Percentiles rank a stretch among this genome's conserved stretches.
Conservation (phyloP, 2,888 invertebrate species). For the Pterostichus niger region DNA sequence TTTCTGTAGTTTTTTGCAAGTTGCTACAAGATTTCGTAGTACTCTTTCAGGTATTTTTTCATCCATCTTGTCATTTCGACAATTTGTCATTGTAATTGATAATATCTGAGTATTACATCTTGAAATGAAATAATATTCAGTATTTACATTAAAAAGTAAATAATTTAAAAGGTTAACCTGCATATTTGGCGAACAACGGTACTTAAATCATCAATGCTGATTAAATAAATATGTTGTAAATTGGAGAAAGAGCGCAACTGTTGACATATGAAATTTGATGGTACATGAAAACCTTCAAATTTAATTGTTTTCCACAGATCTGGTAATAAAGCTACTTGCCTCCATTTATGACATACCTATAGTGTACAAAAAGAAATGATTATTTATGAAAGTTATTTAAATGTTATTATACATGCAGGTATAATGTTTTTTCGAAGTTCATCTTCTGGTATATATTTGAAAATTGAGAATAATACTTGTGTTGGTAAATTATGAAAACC, state of each 20-base stretch:
- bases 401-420: slow-evolving; percentile 67
- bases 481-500: slow-evolving; percentile 70
- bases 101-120: slow-evolving; percentile 57
- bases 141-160: slow-evolving; percentile 20
- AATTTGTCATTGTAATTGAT: slow-evolving; percentile 49
- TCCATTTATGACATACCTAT: slow-evolving; percentile 72
- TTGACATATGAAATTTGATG: slow-evolving; percentile 69
- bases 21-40: slow-evolving; percentile 68
- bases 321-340: slow-evolving; percentile 69
- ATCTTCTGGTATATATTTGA: slow-evolving; percentile 68
- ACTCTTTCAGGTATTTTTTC: slow-evolving; percentile 67
- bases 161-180: slow-evolving; percentile 65
- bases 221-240: slow-evolving; percentile 68
- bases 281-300: slow-evolving; percentile 68
- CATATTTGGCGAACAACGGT: slow-evolving; percentile 70
- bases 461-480: slow-evolving; percentile 69
- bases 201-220: slow-evolving; percentile 69
- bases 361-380: neutral
- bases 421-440: slow-evolving; percentile 69
- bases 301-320: slow-evolving; percentile 69
- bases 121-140: neutral
- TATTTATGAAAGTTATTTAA: slow-evolving; percentile 43
- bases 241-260: slow-evolving; percentile 69
- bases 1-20: slow-evolving; percentile 69
- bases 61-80: slow-evolving; percentile 46